These are phyloP conservation scores for Leucophora obtusa DNA, from an alignment of 2,888 invertebrate species.

Conservation along the genomic window DNA sequence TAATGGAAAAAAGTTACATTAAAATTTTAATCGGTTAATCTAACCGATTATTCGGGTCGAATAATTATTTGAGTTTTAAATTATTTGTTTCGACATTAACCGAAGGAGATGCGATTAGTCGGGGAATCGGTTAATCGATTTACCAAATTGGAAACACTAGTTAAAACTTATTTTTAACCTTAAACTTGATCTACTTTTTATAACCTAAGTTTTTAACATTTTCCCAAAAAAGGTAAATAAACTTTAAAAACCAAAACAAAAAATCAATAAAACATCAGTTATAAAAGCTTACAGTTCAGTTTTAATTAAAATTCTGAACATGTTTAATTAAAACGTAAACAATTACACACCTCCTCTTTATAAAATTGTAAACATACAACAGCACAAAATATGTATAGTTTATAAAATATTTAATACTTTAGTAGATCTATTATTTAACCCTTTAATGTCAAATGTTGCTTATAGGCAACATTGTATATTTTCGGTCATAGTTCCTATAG, in stretches of 20 bases:
- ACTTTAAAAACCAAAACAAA: conserved; percentile 30
- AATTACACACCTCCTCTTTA: conserved; percentile 7
- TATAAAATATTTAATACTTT: neutral
- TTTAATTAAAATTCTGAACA: conserved; percentile 36
- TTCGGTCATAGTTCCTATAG: no score
- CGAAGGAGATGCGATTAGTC: no score
- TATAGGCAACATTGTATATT: no score
- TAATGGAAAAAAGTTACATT: no score
- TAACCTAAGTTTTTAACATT: neutral
- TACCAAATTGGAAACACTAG: no score
- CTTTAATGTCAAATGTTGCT: no score
- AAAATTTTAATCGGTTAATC: no score
- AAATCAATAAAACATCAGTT: conserved; percentile 10
- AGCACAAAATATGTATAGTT: neutral
- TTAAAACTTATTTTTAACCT: conserved; percentile 15
- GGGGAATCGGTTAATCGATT: no score
- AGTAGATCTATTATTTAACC: no score
- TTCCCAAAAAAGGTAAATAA: conserved; percentile 40
- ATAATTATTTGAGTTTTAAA: no score
- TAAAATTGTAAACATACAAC: neutral
- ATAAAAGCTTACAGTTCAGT: neutral
- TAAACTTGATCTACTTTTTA: conserved; percentile 51
- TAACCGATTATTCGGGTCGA: no score
- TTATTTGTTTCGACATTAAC: no score
- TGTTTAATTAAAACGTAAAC: conserved; percentile 25